Evolutionary conservation across 1,140 invertebrate species (phyloP).

Genomic region (Semibalanus balanoides): DNA sequence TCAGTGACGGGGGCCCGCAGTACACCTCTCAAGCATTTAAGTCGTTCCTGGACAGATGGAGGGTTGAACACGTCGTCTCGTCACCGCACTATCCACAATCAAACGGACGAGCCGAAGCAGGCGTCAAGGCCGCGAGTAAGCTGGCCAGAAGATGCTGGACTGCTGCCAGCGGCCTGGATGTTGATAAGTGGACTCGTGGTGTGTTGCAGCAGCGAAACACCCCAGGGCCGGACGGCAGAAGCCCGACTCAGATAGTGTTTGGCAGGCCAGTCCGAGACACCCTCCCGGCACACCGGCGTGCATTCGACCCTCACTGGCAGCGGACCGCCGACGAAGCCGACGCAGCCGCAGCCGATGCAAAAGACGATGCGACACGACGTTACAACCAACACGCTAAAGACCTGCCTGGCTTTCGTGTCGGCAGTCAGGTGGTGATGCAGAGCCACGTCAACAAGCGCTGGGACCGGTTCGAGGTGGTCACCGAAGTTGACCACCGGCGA

Average conservation of each 20-base stretch:
- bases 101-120: constrained; percentile 12
- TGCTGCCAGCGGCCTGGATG: neutral
- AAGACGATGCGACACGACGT: too few species aligned
- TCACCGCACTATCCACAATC: constrained; percentile 17
- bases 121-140: constrained; percentile 13
- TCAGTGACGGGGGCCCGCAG: too few species aligned
- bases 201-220: constrained; percentile 9
- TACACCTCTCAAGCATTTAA: too few species aligned
- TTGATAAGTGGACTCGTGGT: constrained; percentile 8
- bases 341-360: too few species aligned
- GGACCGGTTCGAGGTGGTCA: too few species aligned
- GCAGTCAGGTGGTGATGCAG: too few species aligned
- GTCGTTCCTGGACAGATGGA: too few species aligned
- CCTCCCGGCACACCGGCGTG: constrained; percentile 9
- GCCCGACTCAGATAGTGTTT: constrained; percentile 10
- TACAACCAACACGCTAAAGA: too few species aligned
- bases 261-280: constrained; percentile 5
- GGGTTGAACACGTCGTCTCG: neutral
- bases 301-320: constrained; percentile 11
- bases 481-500: too few species aligned
- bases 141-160: constrained; percentile 5
- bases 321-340: constrained; percentile 5
- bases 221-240: constrained; percentile 8
- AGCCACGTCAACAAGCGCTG: too few species aligned
- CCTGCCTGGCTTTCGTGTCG: too few species aligned